Percentiles rank a stretch among this genome's conserved stretches.
phyloP scores from a whole-genome alignment of 2,113 vertebrate species.

The Zingel zingel region DNA sequence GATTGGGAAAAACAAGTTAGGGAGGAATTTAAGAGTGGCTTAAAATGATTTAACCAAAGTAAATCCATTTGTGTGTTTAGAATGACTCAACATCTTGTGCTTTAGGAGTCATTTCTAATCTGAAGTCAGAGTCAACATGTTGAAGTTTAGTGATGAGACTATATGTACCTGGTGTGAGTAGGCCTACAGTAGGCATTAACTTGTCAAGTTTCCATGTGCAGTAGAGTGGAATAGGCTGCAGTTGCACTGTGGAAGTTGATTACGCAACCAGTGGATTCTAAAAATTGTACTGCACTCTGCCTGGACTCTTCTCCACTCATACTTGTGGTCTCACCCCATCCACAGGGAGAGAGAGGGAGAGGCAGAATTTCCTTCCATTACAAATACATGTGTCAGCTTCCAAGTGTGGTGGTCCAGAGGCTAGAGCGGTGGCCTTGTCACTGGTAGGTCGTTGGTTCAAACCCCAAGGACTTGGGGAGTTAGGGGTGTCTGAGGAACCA shows the following conservation, averaged over 20 bases:
- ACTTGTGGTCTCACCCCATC: constrained; percentile 73
- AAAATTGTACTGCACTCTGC: constrained; percentile 71
- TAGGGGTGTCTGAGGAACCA: not conserved
- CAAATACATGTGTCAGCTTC: constrained; percentile 69
- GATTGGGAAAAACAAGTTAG: constrained; percentile 45
- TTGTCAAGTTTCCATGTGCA: constrained; percentile 11
- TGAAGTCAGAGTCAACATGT: not conserved
- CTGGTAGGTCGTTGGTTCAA: constrained; percentile 26
- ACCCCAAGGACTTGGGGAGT: not conserved
- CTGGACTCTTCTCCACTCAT: constrained; percentile 72
- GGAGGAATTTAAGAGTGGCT: constrained; percentile 21
- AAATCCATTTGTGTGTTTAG: not conserved
- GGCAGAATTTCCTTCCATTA: constrained; percentile 75
- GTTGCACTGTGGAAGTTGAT: constrained; percentile 55
- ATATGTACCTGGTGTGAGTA: constrained; percentile 35
- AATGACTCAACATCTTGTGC: constrained; percentile 4
- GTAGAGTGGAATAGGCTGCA: constrained; percentile 43
- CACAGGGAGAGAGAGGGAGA: constrained; percentile 49
- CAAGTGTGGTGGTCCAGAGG: constrained; percentile 47
- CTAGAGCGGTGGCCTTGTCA: constrained; percentile 19
- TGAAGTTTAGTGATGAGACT: not conserved
- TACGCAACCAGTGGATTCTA: constrained; percentile 74
- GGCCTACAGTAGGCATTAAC: not conserved
- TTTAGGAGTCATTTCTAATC: not conserved
- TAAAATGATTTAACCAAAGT: constrained; percentile 28